Base-by-base conservation (phyloP, 1,140 invertebrate genomes). In the Macrocentrus cingulum region DNA sequence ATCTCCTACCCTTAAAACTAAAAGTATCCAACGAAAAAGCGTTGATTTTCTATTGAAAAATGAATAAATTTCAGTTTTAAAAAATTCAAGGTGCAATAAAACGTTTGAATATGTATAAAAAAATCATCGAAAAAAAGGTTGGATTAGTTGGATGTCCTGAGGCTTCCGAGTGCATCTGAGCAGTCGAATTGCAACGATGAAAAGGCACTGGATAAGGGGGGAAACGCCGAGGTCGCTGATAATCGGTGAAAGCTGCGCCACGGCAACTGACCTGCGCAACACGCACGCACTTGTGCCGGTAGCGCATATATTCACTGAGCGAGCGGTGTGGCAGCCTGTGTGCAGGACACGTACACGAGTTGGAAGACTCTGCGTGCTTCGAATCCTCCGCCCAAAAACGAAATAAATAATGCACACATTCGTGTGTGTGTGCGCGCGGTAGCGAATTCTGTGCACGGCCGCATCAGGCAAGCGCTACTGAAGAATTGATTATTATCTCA, bases 241-340 rank as follows among this genome's bases (percentile, higher is more conserved):
- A 56, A 56, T 56, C 53, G 53, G 53, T 56, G 53, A 56, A 56
- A 56, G 53, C 53, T 36, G 53, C 42, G 53, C 41, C 23, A 15
- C 42, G 53, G 41, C 25, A 16, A 56, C 53, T 56, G 53, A 56
- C 53, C 53, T 56, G 53, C 53, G 53, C 53, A 56, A 56, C 53
- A 46, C 53, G 42, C 42, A 56, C 53, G 53, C 53, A 56, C 53
- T 39, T 56, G 44, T 46, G 53, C 42, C 42, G 25, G 53, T 56
- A 46, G 53, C 42, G 42, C 22, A 29, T 29, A 13, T 8, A 18
- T 13, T 13, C 29, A 25, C 6, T 45, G 20, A 45, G 20, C n/a
- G 7, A 9, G 46, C 4, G 25, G 16, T 2, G 25, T 5, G 20
- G 25, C 13, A 32, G 45, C n/a, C 6, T 48, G 29, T 44, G 19